phyloP scores from a whole-genome alignment of 2,113 vertebrate genomes.

The Rhabdomys dilectus region DNA sequence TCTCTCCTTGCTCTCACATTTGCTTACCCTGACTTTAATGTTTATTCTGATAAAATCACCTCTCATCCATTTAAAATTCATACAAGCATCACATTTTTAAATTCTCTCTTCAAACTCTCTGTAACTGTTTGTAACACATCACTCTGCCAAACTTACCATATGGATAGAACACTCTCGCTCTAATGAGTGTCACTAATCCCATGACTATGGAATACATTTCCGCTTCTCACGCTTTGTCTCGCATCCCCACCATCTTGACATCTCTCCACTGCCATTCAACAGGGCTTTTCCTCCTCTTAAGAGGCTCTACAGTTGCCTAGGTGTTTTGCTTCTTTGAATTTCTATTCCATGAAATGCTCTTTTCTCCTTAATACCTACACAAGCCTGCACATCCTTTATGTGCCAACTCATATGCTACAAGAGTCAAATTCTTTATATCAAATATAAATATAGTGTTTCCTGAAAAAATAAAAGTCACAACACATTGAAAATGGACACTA shows the following conservation, averaged over 20 bases:
- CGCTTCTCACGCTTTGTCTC: not conserved
- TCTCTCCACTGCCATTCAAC: not conserved
- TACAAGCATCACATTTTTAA: not conserved
- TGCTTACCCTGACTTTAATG: not conserved
- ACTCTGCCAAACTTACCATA: not conserved
- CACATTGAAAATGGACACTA: not conserved
- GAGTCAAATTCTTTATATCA: not conserved
- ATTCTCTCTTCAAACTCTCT: not conserved
- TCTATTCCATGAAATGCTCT: not conserved
- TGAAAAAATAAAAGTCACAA: not conserved
- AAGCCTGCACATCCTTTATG: not conserved
- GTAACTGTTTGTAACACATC: not conserved
- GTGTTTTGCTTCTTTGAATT: not conserved
- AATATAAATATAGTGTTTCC: not conserved
- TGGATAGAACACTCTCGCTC: not conserved
- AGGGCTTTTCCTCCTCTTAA: not conserved
- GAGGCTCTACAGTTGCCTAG: not conserved
- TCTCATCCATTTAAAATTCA: not conserved
- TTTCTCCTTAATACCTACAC: not conserved
- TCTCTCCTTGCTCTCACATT: no score
- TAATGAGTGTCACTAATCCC: conserved; percentile 17
- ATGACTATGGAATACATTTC: not conserved
- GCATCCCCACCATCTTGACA: not conserved
- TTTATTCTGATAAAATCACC: not conserved
- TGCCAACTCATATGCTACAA: not conserved